Conservation (phyloP, 2,113 vertebrate genomes). For the Riparia riparia region DNA sequence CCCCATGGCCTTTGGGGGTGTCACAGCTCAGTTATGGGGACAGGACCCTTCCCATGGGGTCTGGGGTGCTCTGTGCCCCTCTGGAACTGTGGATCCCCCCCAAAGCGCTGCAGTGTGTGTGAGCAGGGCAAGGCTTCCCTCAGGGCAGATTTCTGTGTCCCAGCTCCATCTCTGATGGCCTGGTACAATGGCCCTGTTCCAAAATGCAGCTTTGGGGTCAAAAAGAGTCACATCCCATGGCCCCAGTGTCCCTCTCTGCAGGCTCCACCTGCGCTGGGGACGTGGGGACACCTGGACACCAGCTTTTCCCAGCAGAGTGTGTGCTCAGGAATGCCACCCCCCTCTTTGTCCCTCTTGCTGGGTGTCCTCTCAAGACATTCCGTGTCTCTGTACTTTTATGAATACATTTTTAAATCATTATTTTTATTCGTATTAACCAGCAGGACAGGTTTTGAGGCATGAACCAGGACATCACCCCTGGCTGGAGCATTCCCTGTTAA, state of each 20-base stretch:
- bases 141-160: fast-evolving
- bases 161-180: background rate
- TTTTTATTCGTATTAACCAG: background rate
- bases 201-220: background rate
- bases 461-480: background rate
- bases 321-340: background rate
- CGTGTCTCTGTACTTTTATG: background rate
- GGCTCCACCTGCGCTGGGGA: background rate
- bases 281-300: background rate
- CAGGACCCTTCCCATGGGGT: background rate
- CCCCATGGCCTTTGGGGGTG: background rate
- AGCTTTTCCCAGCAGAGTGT: background rate
- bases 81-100: fast-evolving
- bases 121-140: background rate
- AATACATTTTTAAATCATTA: background rate
- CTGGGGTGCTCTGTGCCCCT: background rate
- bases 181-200: background rate
- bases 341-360: background rate
- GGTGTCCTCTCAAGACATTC: background rate
- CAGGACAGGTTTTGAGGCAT: background rate
- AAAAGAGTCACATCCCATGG: background rate
- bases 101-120: background rate
- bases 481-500: background rate
- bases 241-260: background rate
- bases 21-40: background rate